Percentiles rank a stretch among this genome's conserved stretches.
These are phyloP conservation scores for Taphrorychus bicolor DNA, from an alignment of 2,888 invertebrate species.

Conservation along the genomic window DNA sequence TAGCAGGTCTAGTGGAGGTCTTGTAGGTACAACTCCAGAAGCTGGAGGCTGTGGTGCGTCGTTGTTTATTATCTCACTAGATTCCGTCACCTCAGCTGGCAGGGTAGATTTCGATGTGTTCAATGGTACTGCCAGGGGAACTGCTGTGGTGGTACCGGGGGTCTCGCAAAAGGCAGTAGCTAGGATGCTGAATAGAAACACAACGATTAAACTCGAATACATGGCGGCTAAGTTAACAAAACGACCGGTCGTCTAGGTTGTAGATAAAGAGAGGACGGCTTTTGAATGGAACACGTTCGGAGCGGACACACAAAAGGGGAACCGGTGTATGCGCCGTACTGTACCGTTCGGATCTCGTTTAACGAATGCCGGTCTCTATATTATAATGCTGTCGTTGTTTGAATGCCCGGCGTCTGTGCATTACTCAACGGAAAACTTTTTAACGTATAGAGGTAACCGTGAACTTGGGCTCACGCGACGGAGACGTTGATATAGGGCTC, in stretches of 20 bases:
- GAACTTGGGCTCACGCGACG: conserved; percentile 27
- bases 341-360: conserved; percentile 15
- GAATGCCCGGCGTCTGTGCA: conserved; percentile 25
- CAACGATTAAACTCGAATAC: neutral
- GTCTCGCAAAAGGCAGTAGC: neutral
- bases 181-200: neutral
- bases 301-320: conserved; percentile 11
- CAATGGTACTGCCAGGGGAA: neutral
- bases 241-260: neutral
- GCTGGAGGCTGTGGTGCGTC: neutral
- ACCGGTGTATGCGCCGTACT: conserved; percentile 28
- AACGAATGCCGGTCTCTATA: conserved; percentile 23
- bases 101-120: neutral
- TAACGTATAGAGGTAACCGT: conserved; percentile 8
- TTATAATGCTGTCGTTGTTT: neutral
- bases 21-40: neutral
- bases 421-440: conserved; percentile 32
- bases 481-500: neutral
- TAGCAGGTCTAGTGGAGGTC: neutral
- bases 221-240: neutral
- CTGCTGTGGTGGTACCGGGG: neutral
- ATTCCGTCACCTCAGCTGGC: neutral
- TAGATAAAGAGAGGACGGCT: conserved; percentile 20
- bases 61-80: neutral
- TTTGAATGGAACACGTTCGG: conserved; percentile 16